phyloP scores from a whole-genome alignment of 53 echinoderm and acorn worm species.

The Crossaster papposus region DNA sequence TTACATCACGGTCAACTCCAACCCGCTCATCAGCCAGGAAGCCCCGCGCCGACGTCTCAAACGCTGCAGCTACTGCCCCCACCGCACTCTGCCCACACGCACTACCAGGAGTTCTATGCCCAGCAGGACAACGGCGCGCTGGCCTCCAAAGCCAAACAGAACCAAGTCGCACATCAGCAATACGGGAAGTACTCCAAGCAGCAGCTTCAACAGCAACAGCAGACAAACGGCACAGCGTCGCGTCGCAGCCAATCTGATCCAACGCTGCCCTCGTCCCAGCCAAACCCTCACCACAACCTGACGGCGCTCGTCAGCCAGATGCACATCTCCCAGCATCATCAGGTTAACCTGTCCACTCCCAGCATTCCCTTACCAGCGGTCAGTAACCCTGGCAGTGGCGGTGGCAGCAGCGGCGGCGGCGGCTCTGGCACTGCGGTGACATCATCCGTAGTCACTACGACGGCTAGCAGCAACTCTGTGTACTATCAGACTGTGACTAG shows the following conservation, averaged over 20 bases:
- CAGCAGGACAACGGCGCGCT: conserved; percentile 20
- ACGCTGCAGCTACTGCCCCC: conserved; percentile 10
- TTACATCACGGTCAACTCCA: conserved; percentile 41
- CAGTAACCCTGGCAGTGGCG: conserved; percentile 41
- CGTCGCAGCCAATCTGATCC: conserved; percentile 28
- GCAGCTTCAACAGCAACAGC: conserved; percentile 37
- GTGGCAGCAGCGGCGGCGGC: conserved; percentile 29
- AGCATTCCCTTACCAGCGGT: conserved; percentile 48
- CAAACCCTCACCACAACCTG: conserved; percentile 60
- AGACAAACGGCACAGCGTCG: conserved; percentile 7
- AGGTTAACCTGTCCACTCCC: conserved; percentile 73
- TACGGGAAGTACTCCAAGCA: conserved; percentile 44
- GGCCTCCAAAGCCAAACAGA: conserved; percentile 14
- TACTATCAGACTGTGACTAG: conserved; percentile 83
- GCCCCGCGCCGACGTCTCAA: conserved; percentile 35
- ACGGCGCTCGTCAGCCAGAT: conserved; percentile 76
- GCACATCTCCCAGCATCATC: conserved; percentile 91
- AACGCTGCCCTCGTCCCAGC: conserved; percentile 52
- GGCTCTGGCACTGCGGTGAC: conserved; percentile 53
- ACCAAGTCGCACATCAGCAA: conserved; percentile 20
- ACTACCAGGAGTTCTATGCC: conserved; percentile 27
- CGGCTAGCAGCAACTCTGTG: conserved; percentile 70
- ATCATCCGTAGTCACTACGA: conserved; percentile 56
- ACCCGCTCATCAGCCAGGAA: conserved; percentile 25
- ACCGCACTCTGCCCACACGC: conserved; percentile 9